Evolutionary conservation across 1,140 invertebrate species (phyloP), one percentile per base, ranked within the genome.

Genomic region (Zaprionus lachaisei): DNA sequence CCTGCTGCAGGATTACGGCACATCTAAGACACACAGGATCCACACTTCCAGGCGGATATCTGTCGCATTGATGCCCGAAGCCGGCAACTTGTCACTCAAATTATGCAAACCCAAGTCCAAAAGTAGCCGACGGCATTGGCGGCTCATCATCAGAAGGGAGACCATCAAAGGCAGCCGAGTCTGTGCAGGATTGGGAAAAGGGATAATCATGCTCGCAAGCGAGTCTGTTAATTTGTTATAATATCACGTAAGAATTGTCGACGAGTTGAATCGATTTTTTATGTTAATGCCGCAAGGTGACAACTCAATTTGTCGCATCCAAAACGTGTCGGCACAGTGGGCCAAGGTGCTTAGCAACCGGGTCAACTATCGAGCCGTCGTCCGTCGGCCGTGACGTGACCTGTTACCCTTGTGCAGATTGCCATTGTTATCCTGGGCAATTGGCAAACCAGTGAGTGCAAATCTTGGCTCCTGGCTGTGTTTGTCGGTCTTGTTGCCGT

Each of bases 261-360:
- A 5, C 5, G 37, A 38, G 38, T 17, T 56, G 67, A 74, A 90
- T 90, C 73, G 64, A 85, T 84, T 73, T 80, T 68, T 70, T 82
- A 89, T 90, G 73, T 80, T 77, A 90, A 77, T 77, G 76, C 76
- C 72, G 63, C 75, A 81, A 89, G 84, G 85, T 84, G 81, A 90
- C 86, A 90, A 73, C 65, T 82, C 86, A 85, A 90, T 90, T 81
- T 70, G 67, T 68, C 67, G 70, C 31, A 34, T 41, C 28, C 44
- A 62, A 20, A 64, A 80, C 85, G 86, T 90, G 85, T 62, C 47
- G 22, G 55, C 68, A 80, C 55, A 80, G 55, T 78, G 56, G 55
- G 24, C 38, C 14, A 12, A 57, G 58, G 37, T 47, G 71, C 82
- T 82, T 91, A 90, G 68, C 63, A 76, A 75, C 31, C 63, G 61